A percentile compares a stretch with the other conserved stretches of the same genome.
Conservation (phyloP, 2,113 vertebrate genomes). For the Triplophysa tibetana region DNA sequence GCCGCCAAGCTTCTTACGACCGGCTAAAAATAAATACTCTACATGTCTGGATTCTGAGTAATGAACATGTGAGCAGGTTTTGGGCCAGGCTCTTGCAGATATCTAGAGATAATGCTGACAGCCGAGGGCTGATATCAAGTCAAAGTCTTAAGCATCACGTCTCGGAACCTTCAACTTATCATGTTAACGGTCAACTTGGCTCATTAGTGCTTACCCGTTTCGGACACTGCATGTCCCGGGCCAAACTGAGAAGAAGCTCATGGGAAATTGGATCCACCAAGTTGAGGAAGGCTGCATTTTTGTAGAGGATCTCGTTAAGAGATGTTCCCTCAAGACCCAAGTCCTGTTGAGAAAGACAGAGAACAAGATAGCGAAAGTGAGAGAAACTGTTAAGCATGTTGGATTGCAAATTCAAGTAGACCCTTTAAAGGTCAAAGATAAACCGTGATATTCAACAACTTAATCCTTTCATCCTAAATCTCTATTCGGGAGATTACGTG, state of each 20-base stretch:
- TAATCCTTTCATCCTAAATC: constrained; percentile 20
- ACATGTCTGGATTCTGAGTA: constrained; percentile 25
- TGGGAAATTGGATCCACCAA: constrained; percentile 92
- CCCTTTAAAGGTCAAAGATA: constrained; percentile 34
- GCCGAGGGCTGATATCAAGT: neutral
- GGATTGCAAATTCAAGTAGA: constrained; percentile 17
- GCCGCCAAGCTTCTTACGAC: constrained; percentile 15
- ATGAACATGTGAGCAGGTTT: constrained; percentile 27
- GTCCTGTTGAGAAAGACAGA: constrained; percentile 69
- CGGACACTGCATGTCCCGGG: constrained; percentile 86
- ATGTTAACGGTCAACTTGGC: neutral
- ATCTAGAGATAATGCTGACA: constrained; percentile 9
- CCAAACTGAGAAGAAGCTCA: constrained; percentile 82
- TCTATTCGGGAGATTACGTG: neutral
- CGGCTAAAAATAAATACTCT: constrained; percentile 34
- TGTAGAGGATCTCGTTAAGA: constrained; percentile 86
- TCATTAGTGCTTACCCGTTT: constrained; percentile 76
- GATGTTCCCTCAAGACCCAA: constrained; percentile 86
- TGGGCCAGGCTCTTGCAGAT: neutral
- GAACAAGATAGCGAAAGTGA: neutral
- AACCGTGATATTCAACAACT: constrained; percentile 26
- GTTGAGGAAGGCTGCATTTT: constrained; percentile 86
- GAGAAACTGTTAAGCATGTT: neutral
- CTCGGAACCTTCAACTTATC: neutral
- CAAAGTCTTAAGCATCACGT: constrained; percentile 1